These are phyloP conservation scores for Vannuccia rotundouncinata DNA, from an alignment of 2,888 invertebrate species.

Conservation along the genomic window DNA sequence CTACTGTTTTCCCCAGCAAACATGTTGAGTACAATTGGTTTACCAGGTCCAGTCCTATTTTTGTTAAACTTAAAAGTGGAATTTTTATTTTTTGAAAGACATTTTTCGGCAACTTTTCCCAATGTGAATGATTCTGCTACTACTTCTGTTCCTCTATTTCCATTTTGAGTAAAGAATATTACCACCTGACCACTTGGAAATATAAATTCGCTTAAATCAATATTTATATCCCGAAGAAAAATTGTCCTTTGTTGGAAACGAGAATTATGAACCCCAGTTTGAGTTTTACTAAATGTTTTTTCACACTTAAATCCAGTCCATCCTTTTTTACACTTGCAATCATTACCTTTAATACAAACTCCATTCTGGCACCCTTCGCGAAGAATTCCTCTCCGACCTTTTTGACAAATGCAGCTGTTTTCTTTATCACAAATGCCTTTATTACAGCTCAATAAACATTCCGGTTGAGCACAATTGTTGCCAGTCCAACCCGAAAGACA, in stretches of 20 bases:
- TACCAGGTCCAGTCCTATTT: background rate
- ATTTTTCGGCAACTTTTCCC: background rate
- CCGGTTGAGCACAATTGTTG: background rate
- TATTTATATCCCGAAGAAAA: background rate
- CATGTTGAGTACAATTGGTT: background rate
- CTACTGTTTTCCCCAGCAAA: background rate
- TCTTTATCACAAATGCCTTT: background rate
- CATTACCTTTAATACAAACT: background rate
- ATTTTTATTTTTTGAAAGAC: background rate
- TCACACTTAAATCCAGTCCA: background rate
- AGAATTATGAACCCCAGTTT: background rate
- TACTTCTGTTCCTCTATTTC: background rate
- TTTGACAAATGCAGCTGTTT: background rate
- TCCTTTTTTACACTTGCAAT: background rate
- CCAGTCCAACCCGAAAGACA: conserved; percentile 16
- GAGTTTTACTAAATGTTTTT: background rate
- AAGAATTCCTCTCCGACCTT: background rate
- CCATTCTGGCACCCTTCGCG: background rate
- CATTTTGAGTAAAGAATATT: background rate
- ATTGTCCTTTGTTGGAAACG: background rate
- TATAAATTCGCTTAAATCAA: background rate
- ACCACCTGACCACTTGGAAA: background rate
- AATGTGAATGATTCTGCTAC: background rate
- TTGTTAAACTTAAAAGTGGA: background rate
- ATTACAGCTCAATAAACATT: background rate